Base-by-base conservation (phyloP, 2,113 vertebrate species). In the Thinocorus orbignyianus region DNA sequence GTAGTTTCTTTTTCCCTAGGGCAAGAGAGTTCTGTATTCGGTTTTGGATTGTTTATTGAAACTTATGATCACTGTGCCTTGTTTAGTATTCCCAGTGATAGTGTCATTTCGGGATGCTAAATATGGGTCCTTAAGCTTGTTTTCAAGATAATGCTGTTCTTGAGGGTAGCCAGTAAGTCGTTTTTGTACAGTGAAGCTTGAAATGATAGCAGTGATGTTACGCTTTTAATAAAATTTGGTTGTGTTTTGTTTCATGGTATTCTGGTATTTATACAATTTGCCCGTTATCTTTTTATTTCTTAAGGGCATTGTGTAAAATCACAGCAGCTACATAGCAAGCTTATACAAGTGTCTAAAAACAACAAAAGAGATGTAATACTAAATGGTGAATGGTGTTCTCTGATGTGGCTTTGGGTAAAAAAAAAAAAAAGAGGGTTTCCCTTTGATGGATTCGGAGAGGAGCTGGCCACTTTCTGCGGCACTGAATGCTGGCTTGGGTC, bases 251-350 rank as follows among this genome's bases (percentile, higher is more conserved):
- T 93, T 84, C 77, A 68, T 86, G 81, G 35, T 81, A 65, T 89
- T 77, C 71, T 87, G 61, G 33, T 92, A 90, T 90, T 93, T 90
- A 86, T 69, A 95, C 76, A 93, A 78, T 87, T 89, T 92, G 41
- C 68, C 81, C 2, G 39, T 90, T 96, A 93, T 86, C 74, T 95
- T 92, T 92, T 84, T 88, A 84, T 93, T 94, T 96, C 90, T 94
- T 96, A 90, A 88, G 80, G 95, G 72, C 91, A 81, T 86, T 96
- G 92, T 94, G 91, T 88, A 88, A 93, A 94, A 95, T 96, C 91
- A 79, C 91, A 94, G 92, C 65, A 84, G 80, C 76, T 91, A 91
- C 72, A 61, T 39, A 87, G 80, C 65, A 88, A 93, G 84, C 95
- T 88, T 95, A 74, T 88, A 89, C 68, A 61, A 80, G 91, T 90